Evolutionary conservation across 2,113 vertebrate species (phyloP).

Genomic region (Menidia beryllina): DNA sequence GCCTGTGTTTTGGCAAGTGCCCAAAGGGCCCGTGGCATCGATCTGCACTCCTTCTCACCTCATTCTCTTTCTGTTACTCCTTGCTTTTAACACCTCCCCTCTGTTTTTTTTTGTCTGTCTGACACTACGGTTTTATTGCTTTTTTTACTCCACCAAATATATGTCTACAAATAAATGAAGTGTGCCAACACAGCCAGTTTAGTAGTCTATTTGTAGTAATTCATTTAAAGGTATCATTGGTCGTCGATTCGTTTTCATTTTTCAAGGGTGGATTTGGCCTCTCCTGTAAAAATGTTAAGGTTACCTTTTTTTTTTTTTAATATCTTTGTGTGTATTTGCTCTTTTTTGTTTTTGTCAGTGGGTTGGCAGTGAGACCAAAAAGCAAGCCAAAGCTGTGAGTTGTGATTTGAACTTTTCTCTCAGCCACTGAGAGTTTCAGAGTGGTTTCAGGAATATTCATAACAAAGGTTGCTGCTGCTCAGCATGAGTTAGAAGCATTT

Average conservation of each 20-base stretch:
- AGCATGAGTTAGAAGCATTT: too few species aligned
- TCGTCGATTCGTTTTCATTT: not conserved
- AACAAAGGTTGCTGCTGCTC: too few species aligned
- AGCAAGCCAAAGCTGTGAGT: not conserved
- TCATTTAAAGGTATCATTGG: not conserved
- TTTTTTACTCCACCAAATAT: constrained; percentile 31
- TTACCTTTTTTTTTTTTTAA: not conserved
- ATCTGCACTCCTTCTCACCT: constrained; percentile 60
- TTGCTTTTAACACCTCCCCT: constrained; percentile 49
- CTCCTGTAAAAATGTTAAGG: not conserved
- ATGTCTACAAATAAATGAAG: constrained; percentile 32
- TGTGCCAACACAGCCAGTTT: constrained; percentile 4
- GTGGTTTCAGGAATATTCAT: too few species aligned
- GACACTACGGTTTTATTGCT: constrained; percentile 41
- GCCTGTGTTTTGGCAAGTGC: constrained; percentile 65
- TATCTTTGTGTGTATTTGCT: not conserved
- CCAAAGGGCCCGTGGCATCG: constrained; percentile 61
- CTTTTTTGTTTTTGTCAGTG: not conserved
- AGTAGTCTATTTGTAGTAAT: not conserved
- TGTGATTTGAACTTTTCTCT: too few species aligned
- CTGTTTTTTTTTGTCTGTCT: constrained; percentile 39
- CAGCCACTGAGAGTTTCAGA: too few species aligned
- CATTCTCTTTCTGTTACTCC: constrained; percentile 45
- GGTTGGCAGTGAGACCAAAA: too few species aligned
- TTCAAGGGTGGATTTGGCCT: not conserved